phyloP scores from a whole-genome alignment of 2,888 invertebrate genomes.

The Dichetophora obliterata region DNA sequence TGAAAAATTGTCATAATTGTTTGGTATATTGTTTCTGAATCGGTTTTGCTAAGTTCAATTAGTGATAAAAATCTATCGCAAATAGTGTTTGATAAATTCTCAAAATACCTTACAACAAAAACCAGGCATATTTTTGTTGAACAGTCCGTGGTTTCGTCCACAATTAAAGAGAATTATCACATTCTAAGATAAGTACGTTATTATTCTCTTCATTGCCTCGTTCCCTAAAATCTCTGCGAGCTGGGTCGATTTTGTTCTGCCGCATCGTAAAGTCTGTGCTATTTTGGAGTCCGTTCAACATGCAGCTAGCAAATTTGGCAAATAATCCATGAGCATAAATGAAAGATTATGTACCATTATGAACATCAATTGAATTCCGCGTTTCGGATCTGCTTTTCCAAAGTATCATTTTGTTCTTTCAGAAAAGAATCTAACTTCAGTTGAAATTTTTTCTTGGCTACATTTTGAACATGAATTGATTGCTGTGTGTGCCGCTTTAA shows the following conservation, averaged over 20 bases:
- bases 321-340: slow-evolving; percentile 20
- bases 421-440: slow-evolving; percentile 22
- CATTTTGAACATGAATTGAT: slow-evolving; percentile 1
- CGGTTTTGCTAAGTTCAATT: slow-evolving; percentile 15
- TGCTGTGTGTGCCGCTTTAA: background rate
- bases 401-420: background rate
- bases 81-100: slow-evolving; percentile 10
- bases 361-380: slow-evolving; percentile 27
- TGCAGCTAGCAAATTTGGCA: slow-evolving; percentile 17
- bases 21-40: slow-evolving; percentile 4
- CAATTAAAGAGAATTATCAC: slow-evolving; percentile 9
- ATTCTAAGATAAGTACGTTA: background rate
- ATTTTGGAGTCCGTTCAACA: slow-evolving; percentile 36
- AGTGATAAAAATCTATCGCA: background rate
- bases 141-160: slow-evolving; percentile 26
- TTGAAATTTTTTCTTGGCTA: background rate
- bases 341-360: slow-evolving; percentile 6
- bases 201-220: background rate
- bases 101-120: slow-evolving; percentile 16
- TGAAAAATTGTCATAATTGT: background rate
- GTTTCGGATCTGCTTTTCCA: slow-evolving; percentile 16
- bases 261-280: slow-evolving; percentile 12
- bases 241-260: slow-evolving; percentile 27
- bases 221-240: slow-evolving; percentile 25
- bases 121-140: slow-evolving; percentile 14